Evolutionary conservation across 2,797 vertebrate species (phyloP).

Genomic region (Luscinia luscinia): DNA sequence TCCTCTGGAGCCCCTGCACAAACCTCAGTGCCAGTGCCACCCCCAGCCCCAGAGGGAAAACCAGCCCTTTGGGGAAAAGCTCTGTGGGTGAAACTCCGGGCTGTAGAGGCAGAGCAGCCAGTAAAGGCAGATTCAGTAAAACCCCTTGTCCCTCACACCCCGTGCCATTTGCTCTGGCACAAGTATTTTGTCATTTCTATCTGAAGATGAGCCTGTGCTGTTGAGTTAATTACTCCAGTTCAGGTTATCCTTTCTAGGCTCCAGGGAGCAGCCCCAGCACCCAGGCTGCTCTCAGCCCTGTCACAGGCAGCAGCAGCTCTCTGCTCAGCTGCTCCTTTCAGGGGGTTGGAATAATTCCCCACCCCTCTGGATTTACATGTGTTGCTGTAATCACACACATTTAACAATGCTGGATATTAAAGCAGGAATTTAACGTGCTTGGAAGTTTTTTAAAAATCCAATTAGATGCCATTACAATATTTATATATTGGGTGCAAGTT

Average conservation of each 20-base stretch:
- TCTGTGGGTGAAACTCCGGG: not conserved
- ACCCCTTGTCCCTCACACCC: not conserved
- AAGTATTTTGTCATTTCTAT: not conserved
- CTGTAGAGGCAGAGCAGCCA: not conserved
- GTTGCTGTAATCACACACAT: not conserved
- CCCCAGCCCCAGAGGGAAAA: not conserved
- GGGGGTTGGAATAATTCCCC: not conserved
- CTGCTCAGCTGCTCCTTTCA: not conserved
- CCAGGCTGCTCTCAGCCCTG: not conserved
- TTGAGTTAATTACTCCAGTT: not conserved
- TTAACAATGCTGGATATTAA: not conserved
- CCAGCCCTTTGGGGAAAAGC: rapidly evolving
- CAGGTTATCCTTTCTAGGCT: not conserved
- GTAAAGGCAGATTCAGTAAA: not conserved
- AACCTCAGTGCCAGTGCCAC: no score
- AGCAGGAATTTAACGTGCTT: not conserved
- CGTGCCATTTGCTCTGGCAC: not conserved
- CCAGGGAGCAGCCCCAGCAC: not conserved
- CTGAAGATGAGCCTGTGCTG: not conserved
- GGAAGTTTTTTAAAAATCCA: not conserved
- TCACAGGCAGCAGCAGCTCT: not conserved
- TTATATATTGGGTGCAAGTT: not conserved
- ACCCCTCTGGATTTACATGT: not conserved
- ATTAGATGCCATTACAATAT: not conserved
- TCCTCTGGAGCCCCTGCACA: not conserved